A percentile compares a stretch with the other conserved stretches of the same genome.
phyloP scores from a whole-genome alignment of 2,797 vertebrate species.

The Furcifer pardalis region DNA sequence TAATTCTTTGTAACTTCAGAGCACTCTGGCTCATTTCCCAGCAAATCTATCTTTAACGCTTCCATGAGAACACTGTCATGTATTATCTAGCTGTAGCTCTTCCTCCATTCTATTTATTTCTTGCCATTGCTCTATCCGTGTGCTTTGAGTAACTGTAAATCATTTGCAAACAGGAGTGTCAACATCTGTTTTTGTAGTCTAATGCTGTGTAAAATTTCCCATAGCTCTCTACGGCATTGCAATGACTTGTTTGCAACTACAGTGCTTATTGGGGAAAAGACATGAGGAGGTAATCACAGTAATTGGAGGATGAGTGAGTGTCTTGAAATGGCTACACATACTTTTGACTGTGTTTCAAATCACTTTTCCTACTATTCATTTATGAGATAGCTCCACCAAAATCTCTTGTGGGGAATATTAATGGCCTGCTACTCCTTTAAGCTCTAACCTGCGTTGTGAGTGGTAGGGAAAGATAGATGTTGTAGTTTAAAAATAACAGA shows the following conservation, averaged over 20 bases:
- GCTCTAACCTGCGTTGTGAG: no score
- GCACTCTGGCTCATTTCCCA: background rate
- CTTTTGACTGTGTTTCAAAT: no score
- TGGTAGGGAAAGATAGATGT: no score
- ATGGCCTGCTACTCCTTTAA: no score
- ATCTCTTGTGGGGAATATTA: no score
- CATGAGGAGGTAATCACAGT: background rate
- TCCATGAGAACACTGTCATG: background rate
- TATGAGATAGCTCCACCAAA: no score
- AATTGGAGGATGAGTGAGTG: background rate
- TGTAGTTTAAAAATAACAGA: no score
- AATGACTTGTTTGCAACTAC: background rate
- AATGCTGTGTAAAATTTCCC: background rate
- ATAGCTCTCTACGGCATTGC: background rate
- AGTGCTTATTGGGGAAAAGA: background rate
- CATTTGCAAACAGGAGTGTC: background rate
- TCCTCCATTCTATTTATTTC: background rate
- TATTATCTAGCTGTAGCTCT: background rate
- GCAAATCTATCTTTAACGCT: background rate
- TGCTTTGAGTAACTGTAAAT: background rate
- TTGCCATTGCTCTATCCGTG: background rate
- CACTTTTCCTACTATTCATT: no score
- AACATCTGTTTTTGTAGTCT: background rate
- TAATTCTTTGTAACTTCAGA: background rate
- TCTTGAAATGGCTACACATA: no score